phyloP scores from a whole-genome alignment of 2,797 vertebrate species.

The Lagocephalus sceleratus region DNA sequence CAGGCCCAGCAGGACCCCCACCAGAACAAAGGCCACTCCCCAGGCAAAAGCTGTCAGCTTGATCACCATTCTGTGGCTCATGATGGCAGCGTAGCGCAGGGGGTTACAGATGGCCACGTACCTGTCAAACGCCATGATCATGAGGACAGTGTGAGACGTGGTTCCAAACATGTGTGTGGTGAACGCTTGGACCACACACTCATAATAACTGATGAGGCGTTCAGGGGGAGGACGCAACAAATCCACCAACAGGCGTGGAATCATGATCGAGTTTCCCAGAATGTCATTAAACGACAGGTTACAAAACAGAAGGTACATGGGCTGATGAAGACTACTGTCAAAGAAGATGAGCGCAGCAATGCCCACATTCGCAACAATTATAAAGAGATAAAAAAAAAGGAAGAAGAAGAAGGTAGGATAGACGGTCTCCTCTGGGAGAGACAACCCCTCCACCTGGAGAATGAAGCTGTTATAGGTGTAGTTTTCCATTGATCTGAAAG shows the following conservation, averaged over 20 bases:
- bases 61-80: conserved; percentile 65
- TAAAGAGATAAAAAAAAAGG: conserved; percentile 39
- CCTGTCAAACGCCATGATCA: conserved; percentile 82
- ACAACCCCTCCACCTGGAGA: conserved; percentile 51
- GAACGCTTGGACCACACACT: conserved; percentile 80
- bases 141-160: conserved; percentile 70
- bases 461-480: conserved; percentile 31
- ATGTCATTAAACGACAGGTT: conserved; percentile 74
- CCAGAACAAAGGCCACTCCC: conserved; percentile 27
- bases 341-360: conserved; percentile 30
- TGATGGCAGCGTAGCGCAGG: conserved; percentile 63
- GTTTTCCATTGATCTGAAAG: conserved; percentile 46
- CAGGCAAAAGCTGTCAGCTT: conserved; percentile 60
- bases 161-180: conserved; percentile 72
- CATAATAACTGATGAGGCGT: conserved; percentile 70
- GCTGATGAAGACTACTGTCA: conserved; percentile 73
- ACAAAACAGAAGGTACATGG: conserved; percentile 78
- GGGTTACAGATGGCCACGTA: conserved; percentile 81
- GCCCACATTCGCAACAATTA: conserved; percentile 40
- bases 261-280: conserved; percentile 51
- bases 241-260: conserved; percentile 70
- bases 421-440: conserved; percentile 11
- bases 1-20: not conserved
- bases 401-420: conserved; percentile 51
- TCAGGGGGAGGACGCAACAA: conserved; percentile 64